Base-by-base conservation (phyloP, 2,888 invertebrate species). In the Polymixis lichenea region DNA sequence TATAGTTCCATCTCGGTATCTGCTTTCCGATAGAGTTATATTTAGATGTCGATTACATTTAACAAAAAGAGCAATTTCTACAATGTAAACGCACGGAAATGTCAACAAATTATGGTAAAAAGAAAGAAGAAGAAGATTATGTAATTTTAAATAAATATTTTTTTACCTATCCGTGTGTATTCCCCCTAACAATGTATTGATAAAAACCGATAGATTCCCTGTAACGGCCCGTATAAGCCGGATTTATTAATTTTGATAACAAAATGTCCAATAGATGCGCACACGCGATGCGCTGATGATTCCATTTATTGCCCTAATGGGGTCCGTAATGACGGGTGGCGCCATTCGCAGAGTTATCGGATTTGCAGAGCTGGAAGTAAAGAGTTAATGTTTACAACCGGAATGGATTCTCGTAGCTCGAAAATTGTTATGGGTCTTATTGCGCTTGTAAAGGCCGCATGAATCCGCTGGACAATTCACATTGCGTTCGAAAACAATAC, bases 181-280 rank as follows among this genome's bases (percentile, higher is more conserved):
- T 53, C 62, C 11, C 32, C 60, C 25, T 69, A 81, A 51, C 75
- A 81, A 56, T 43, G 75, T 78, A 69, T 64, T 71, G 80, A 71
- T 66, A 56, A 83, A 82, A 74, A 80, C 25, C 67, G 32, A 68
- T 80, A 71, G 58, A 75, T 80, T 84, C 49, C 43, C 43, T 64
- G 58, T 65, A 60, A 75, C 80, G 65, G 58, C 43, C 56, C 70
- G 55, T 70, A 74, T 74, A 83, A 77, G 53, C 79, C 17, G 79
- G 72, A 79, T 80, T 73, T 81, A 82, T 85, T 81, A 77, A 81
- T 76, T 77, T 72, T 67, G 72, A 73, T 85, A 85, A 51, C 81
- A 72, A 51, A 66, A 76, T 73, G 43, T 60, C 43, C 70, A 73
- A 72, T 58, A 76, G 69, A 85, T 82, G 69, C 58, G 66, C 62